Evolutionary conservation across 2,888 invertebrate genomes (phyloP).

Genomic region (Cheilosia pagana): DNA sequence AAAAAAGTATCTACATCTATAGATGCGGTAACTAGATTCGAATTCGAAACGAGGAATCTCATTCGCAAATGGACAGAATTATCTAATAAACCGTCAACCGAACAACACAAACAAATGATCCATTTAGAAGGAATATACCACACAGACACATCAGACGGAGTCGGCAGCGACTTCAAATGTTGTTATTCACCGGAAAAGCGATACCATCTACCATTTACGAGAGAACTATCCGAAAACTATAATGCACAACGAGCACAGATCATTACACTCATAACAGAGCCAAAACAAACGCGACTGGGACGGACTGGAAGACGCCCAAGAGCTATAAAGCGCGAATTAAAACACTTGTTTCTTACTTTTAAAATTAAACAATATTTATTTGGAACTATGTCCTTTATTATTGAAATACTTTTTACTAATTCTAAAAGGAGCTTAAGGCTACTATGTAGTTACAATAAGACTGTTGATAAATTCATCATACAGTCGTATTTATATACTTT

Average conservation of each 20-base stretch:
- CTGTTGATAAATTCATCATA: too few relatives aligned
- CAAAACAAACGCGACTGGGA: background rate
- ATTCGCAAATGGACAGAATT: constrained; percentile 26
- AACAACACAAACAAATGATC: constrained; percentile 15
- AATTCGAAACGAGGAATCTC: background rate
- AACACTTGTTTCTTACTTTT: too few relatives aligned
- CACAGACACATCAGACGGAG: background rate
- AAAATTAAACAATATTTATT: too few relatives aligned
- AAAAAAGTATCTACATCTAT: background rate
- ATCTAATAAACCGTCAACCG: constrained; percentile 21
- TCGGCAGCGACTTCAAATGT: background rate
- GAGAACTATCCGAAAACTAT: constrained; percentile 31
- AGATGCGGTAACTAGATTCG: background rate
- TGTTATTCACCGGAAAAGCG: constrained; percentile 6
- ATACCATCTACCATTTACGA: constrained; percentile 18
- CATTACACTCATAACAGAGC: constrained; percentile 32
- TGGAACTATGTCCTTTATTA: too few relatives aligned
- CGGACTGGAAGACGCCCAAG: constrained; percentile 47
- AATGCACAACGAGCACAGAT: constrained; percentile 27
- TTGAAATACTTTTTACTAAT: too few relatives aligned
- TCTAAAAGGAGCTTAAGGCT: too few relatives aligned
- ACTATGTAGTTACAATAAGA: too few relatives aligned
- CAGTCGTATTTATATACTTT: too few relatives aligned
- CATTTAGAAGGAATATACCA: background rate
- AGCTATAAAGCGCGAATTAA: constrained; percentile 34